phyloP scores from a whole-genome alignment of 2,113 vertebrate species.

The Notechis scutatus region DNA sequence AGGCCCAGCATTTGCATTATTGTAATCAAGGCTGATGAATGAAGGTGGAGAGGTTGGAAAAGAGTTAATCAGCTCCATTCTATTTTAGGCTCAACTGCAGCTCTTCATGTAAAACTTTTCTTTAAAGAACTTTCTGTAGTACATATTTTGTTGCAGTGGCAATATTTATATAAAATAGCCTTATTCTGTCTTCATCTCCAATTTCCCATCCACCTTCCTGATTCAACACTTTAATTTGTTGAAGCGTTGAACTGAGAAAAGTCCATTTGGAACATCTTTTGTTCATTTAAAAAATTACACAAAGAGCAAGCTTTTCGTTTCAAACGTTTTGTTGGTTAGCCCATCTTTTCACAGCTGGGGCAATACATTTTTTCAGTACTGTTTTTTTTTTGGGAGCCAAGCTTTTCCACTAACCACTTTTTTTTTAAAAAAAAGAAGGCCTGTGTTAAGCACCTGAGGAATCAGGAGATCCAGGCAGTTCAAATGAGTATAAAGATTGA shows the following conservation, averaged over 20 bases:
- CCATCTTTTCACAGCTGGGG: background rate
- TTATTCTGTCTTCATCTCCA: conserved; percentile 6
- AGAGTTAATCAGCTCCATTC: background rate
- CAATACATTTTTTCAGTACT: background rate
- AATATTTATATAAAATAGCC: conserved; percentile 46
- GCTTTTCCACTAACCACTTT: background rate
- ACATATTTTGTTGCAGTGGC: conserved; percentile 62
- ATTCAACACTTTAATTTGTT: background rate
- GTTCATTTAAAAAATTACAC: background rate
- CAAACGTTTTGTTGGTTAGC: background rate
- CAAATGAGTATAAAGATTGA: too few relatives aligned
- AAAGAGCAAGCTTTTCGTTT: background rate
- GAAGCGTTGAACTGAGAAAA: background rate
- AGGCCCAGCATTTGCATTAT: background rate
- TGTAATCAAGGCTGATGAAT: background rate
- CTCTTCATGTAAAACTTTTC: background rate
- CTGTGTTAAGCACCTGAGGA: too few relatives aligned
- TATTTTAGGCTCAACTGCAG: background rate
- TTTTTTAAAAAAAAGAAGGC: background rate
- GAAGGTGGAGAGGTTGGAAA: background rate
- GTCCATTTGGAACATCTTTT: background rate
- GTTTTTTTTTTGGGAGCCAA: background rate
- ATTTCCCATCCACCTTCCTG: conserved; percentile 10
- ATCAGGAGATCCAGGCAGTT: too few relatives aligned
- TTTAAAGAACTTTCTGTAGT: conserved; percentile 37